phyloP scores from a whole-genome alignment of 2,888 invertebrate genomes.

The Lasioglossum morio region DNA sequence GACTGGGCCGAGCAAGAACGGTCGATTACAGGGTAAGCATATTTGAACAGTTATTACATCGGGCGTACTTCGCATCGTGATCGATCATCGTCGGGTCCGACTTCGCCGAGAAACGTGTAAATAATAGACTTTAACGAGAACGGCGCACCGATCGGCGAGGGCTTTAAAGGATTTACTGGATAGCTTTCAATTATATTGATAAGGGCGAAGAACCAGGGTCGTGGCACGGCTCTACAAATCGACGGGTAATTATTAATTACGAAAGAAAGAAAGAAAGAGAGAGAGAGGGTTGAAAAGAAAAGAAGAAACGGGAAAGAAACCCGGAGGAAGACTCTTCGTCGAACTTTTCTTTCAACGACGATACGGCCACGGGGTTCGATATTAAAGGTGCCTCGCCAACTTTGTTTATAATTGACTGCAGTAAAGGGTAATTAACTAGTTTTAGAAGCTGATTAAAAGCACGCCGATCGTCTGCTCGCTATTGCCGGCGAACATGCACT shows the following conservation, averaged over 20 bases:
- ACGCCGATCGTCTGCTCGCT: conserved; percentile 14
- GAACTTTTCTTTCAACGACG: not conserved
- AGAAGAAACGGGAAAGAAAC: not conserved
- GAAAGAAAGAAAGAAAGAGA: not conserved
- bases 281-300: not conserved
- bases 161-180: not conserved
- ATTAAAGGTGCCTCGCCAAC: conserved; percentile 11
- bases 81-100: conserved; percentile 44
- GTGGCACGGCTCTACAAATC: conserved; percentile 22
- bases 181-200: conserved; percentile 26
- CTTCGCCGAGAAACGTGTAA: conserved; percentile 35
- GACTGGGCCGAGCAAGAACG: conserved; percentile 25
- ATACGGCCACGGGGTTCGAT: not conserved
- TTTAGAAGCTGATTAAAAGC: conserved; percentile 17
- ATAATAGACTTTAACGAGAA: conserved; percentile 47
- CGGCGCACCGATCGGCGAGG: not conserved
- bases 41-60: conserved; percentile 53
- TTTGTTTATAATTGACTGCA: not conserved
- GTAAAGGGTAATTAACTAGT: conserved; percentile 20
- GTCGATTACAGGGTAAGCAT: conserved; percentile 52
- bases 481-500: conserved; percentile 7
- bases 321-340: not conserved
- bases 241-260: conserved; percentile 25
- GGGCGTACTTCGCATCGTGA: conserved; percentile 42
- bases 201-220: not conserved